Evolutionary conservation across 2,113 vertebrate genomes (phyloP), one percentile per base, ranked within the genome.

Genomic region (Artemisiospiza belli): DNA sequence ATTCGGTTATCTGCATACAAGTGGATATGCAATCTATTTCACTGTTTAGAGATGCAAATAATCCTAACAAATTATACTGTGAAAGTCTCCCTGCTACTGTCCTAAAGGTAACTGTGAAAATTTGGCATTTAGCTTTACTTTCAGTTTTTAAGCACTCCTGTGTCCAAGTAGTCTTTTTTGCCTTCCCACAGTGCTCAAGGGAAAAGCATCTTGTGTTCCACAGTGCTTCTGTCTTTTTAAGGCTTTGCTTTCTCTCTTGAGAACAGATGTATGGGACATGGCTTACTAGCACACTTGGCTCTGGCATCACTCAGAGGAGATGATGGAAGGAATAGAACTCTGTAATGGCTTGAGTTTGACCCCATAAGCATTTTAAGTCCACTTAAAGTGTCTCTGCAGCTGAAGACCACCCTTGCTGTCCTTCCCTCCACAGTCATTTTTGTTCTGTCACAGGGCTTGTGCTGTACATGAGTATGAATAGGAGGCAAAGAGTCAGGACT

Each of bases 1-100:
- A 44, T n/a, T 47, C 70, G 52, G n/a, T 52, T 89, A 54, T 23
- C 39, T 61, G 10, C 80, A 20, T 69, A 6, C 25, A 73, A 66
- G 43, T 30, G 37, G 19, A 43, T 80, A 47, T 61, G 23, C n/a
- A 75, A 37, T 58, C 67, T 94, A 82, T 93, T 18, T 52, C 31
- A 43, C 90, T 74, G 54, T 68, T 91, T 91, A 95, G 82, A 89
- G 46, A 47, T 43, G 17, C 57, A 91, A 91, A 83, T 89, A 78
- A 51, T 51, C 27, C n/a, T 84, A 69, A 51, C 4, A 67, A 9
- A 54, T 70, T 83, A 8, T 73, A 52, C 33, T 75, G 67, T 86
- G 49, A 43, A 78, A 80, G 22, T 75, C 22, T 37, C 49, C 70
- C 41, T 80, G 27, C 73, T 89, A 27, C 73, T 81, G 46, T 31